A percentile compares a stretch with the other conserved stretches of the same genome.
Evolutionary conservation across 92 coral and sea anemone genomes (phyloP).

Genomic region (Siderastrea radians): DNA sequence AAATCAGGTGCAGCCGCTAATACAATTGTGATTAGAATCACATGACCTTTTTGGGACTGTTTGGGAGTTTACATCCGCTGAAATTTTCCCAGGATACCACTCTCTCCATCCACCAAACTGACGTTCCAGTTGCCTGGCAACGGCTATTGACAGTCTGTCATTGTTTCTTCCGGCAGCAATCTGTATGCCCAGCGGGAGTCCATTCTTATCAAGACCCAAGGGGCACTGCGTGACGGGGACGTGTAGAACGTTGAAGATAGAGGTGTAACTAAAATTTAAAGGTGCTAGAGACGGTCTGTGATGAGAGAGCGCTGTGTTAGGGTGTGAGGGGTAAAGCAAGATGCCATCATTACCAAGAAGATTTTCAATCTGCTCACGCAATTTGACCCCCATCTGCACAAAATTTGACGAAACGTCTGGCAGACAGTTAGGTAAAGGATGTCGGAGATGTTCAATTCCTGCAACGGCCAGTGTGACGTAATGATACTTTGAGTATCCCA

Average conservation of each 20-base stretch:
- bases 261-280: slow-evolving; percentile 83
- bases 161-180: slow-evolving; percentile 83
- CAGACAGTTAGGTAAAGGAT: slow-evolving; percentile 52
- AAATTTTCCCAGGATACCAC: slow-evolving; percentile 77
- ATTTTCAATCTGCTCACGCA: slow-evolving; percentile 74
- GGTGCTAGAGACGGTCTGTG: slow-evolving; percentile 77
- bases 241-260: slow-evolving; percentile 83
- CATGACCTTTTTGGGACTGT: background rate
- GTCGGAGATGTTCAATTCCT: slow-evolving; percentile 66
- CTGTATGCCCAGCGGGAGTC: slow-evolving; percentile 94
- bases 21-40: too few species aligned
- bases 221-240: slow-evolving; percentile 96
- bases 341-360: slow-evolving; percentile 85
- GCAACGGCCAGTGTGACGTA: slow-evolving; percentile 80
- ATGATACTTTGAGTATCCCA: slow-evolving; percentile 85
- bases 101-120: slow-evolving; percentile 87
- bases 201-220: slow-evolving; percentile 80
- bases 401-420: slow-evolving; percentile 76
- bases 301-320: slow-evolving; percentile 80
- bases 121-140: slow-evolving; percentile 77
- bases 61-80: slow-evolving; percentile 5
- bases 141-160: slow-evolving; percentile 82
- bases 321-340: slow-evolving; percentile 84
- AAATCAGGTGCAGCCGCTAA: too few species aligned
- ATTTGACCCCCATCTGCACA: slow-evolving; percentile 76